phyloP scores from a whole-genome alignment of 2,113 vertebrate genomes.

The Indicator maculatus region DNA sequence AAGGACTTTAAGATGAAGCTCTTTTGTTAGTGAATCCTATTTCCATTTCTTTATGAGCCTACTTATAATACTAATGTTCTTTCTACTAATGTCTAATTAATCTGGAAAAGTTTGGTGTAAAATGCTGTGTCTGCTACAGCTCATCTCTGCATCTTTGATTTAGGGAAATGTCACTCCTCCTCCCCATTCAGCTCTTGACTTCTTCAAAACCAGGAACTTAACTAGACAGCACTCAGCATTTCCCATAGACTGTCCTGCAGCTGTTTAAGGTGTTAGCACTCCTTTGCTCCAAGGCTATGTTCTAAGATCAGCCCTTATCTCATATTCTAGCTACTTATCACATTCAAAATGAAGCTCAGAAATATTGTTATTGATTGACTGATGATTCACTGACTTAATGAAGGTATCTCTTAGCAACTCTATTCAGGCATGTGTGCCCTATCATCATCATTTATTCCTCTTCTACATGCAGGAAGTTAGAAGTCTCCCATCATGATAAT shows the following conservation, averaged over 20 bases:
- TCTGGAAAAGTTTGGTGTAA: background rate
- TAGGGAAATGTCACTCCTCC: background rate
- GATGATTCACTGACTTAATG: background rate
- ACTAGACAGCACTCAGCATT: background rate
- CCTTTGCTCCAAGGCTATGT: background rate
- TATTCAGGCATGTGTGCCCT: background rate
- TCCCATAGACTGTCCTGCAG: background rate
- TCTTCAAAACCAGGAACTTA: background rate
- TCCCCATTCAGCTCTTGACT: background rate
- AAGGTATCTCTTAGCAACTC: background rate
- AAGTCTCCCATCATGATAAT: background rate
- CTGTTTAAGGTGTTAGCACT: background rate
- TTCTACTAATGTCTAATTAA: background rate
- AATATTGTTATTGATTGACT: background rate
- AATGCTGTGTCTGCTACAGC: background rate
- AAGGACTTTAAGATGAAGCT: background rate
- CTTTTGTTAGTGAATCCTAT: background rate
- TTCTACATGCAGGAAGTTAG: background rate
- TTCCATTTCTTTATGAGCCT: background rate
- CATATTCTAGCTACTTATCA: background rate
- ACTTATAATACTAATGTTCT: background rate
- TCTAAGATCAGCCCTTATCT: background rate
- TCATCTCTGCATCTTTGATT: background rate
- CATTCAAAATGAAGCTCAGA: background rate
- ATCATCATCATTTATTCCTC: background rate